These are phyloP conservation scores for Spheniscus mendiculus DNA, from an alignment of 2,113 vertebrate genomes.

Conservation along the genomic window DNA sequence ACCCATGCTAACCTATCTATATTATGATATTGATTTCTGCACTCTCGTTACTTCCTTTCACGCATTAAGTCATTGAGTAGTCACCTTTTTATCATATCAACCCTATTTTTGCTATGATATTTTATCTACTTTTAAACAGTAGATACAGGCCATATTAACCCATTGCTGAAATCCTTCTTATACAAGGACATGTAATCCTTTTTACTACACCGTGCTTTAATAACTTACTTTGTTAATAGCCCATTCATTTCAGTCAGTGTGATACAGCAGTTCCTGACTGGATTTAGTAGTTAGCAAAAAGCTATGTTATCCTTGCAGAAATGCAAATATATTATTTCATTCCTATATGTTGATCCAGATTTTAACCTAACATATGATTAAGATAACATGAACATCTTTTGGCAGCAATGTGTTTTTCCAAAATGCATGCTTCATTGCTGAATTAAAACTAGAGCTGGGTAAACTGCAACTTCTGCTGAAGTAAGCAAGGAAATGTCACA, in stretches of 20 bases:
- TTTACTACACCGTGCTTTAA: background rate
- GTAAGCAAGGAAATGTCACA: background rate
- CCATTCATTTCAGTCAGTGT: background rate
- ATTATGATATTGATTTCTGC: background rate
- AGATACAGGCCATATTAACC: background rate
- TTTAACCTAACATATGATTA: background rate
- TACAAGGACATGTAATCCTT: background rate
- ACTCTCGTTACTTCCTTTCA: background rate
- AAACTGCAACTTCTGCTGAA: background rate
- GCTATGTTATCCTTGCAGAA: background rate
- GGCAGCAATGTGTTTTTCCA: background rate
- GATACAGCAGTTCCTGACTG: background rate
- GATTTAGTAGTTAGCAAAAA: background rate
- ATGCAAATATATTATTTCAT: background rate
- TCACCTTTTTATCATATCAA: background rate
- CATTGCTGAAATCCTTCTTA: background rate
- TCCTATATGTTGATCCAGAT: background rate
- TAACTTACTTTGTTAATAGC: background rate
- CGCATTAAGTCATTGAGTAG: background rate
- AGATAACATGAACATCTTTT: background rate
- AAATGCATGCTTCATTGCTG: background rate
- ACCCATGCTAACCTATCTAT: background rate
- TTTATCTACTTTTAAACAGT: background rate
- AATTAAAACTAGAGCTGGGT: background rate
- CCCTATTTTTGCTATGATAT: background rate